A percentile compares a stretch with the other conserved stretches of the same genome.
These are phyloP conservation scores for Drosophila falleni DNA, from an alignment of 2,888 invertebrate species.

Conservation along the genomic window DNA sequence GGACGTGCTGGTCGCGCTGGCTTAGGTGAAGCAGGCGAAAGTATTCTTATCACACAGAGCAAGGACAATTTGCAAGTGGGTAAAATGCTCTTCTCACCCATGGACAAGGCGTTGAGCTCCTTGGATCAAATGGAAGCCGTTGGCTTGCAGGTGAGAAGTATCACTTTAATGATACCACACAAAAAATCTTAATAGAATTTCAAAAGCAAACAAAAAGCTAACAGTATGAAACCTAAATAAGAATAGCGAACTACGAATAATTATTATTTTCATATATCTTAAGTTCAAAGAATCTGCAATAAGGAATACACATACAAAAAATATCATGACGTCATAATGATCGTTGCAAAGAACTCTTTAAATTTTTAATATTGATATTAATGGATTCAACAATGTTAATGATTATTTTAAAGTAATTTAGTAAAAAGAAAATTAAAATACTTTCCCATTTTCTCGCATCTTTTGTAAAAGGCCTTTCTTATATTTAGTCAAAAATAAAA, in stretches of 20 bases:
- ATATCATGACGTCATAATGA: no score
- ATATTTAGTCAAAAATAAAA: background rate
- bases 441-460: no score
- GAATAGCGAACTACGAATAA: no score
- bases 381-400: no score
- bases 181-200: background rate
- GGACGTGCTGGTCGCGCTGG: slow-evolving; percentile 98
- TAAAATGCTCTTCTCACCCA: slow-evolving; percentile 87
- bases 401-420: no score
- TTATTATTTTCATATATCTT: no score
- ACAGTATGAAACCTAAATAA: background rate
- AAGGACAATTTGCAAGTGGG: slow-evolving; percentile 88
- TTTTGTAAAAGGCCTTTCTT: background rate
- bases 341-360: no score
- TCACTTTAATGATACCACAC: background rate
- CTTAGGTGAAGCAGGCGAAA: slow-evolving; percentile 92
- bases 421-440: no score
- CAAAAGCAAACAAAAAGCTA: background rate
- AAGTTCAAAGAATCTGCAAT: no score
- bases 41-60: slow-evolving; percentile 91
- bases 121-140: slow-evolving; percentile 86
- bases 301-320: no score
- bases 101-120: slow-evolving; percentile 89
- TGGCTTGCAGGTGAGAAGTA: slow-evolving; percentile 86
- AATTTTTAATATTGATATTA: no score